phyloP scores from a whole-genome alignment of 1,140 invertebrate genomes.

The Tenebrio molitor region DNA sequence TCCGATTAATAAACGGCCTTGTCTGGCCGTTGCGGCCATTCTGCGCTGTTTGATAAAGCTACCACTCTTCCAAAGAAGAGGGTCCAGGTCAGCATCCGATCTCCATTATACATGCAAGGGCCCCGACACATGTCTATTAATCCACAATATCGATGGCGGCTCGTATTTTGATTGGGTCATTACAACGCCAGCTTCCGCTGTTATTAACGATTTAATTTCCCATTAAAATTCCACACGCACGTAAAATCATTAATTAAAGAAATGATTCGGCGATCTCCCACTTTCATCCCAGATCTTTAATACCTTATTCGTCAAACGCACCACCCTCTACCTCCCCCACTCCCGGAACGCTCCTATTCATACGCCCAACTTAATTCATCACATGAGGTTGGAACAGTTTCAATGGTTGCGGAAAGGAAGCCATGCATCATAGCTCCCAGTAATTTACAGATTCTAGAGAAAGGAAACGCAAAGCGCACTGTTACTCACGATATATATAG shows the following conservation, averaged over 20 bases:
- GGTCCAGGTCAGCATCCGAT: slow-evolving; percentile 6
- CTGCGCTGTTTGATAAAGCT: background rate
- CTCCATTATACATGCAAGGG: slow-evolving; percentile 11
- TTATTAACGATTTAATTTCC: slow-evolving; percentile 38
- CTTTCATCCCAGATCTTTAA: slow-evolving; percentile 20
- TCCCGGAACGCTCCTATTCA: slow-evolving; percentile 24
- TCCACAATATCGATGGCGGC: slow-evolving; percentile 31
- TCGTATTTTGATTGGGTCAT: slow-evolving; percentile 40
- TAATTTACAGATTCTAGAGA: slow-evolving; percentile 47
- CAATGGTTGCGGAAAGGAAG: slow-evolving; percentile 50
- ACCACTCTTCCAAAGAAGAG: background rate
- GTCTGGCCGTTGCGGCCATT: background rate
- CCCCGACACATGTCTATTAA: slow-evolving; percentile 17
- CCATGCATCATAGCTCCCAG: slow-evolving; percentile 47
- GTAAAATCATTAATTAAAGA: slow-evolving; percentile 17
- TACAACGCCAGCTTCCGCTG: slow-evolving; percentile 16
- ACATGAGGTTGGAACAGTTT: slow-evolving; percentile 45
- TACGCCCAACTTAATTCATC: slow-evolving; percentile 50
- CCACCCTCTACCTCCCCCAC: background rate
- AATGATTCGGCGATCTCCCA: slow-evolving; percentile 12
- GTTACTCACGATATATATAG: slow-evolving; percentile 39
- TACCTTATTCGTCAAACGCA: slow-evolving; percentile 22
- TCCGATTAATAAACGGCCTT: slow-evolving; percentile 7
- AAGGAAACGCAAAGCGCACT: slow-evolving; percentile 47
- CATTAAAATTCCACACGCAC: slow-evolving; percentile 28